phyloP scores from a whole-genome alignment of 53 echinoderm and acorn worm species.

The Echinometra lucunter region DNA sequence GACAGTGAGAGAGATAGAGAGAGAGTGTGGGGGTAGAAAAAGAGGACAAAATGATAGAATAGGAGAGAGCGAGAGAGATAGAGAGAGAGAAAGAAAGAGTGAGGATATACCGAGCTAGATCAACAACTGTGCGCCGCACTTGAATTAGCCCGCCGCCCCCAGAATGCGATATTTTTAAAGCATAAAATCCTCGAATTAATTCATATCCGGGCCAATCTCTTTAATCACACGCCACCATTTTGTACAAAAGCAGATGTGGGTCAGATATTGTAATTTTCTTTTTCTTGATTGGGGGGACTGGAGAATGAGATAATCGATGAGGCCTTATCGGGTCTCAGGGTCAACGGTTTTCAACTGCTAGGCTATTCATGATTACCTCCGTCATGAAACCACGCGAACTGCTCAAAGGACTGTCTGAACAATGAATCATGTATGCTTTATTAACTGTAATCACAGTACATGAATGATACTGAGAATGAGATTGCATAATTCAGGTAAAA shows the following conservation, averaged over 20 bases:
- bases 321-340: neutral
- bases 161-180: neutral
- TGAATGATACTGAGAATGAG: too few relatives aligned
- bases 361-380: neutral
- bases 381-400: neutral
- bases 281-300: neutral
- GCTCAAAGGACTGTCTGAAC: neutral
- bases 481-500: too few relatives aligned
- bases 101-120: neutral
- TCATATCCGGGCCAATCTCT: neutral
- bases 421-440: too few relatives aligned
- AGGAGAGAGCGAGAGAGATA: neutral
- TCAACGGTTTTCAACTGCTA: neutral
- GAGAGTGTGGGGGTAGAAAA: neutral
- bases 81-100: constrained; percentile 34
- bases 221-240: neutral
- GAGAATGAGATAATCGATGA: neutral
- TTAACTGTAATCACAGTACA: too few relatives aligned
- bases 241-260: neutral
- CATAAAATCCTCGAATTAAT: neutral
- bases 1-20: neutral
- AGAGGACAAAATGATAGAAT: neutral
- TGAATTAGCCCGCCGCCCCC: neutral
- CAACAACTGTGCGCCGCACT: neutral
- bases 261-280: constrained; percentile 28